Base-by-base conservation (phyloP, 2,797 vertebrate genomes). In the Eulemur albifrons region DNA sequence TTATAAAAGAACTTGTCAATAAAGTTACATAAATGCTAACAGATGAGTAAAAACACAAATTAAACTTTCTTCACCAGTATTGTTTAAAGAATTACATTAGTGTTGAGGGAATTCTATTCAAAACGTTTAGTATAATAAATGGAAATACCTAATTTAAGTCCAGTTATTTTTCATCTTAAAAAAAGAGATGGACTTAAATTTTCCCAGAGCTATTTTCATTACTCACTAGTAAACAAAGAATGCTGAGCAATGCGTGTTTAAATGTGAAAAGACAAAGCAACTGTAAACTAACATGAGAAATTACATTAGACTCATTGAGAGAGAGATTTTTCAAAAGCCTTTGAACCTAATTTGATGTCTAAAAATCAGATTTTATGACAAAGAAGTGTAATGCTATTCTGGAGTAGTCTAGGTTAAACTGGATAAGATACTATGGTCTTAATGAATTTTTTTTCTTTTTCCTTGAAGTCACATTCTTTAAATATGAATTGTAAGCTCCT, bases 311-410 rank as follows among this genome's bases (percentile, higher is more conserved):
- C 79, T 96, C 70, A 81, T 67, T 93, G 93, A 97, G 94, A 97
- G 98, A 94, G 84, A 80, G 92, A 93, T 96, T 97, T 98, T 98
- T 98, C 96, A 97, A 96, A 98, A 97, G 88, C 76, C 93, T 88
- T 97, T 93, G 83, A 97, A 97, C 92, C 87, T 97, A 77, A 88
- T 98, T 95, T 97, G 92, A 93, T 95, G 92, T 98, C 96, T 96
- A 96, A 93, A 94, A 85, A 84, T 54, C 76, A 94, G 27, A 21
- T 96, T 98, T 95, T 84, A 94, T 97, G 97, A 95, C 95, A 97
- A 97, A 97, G 73, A 97, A 97, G 82, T 48, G 91, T 30, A 38
- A 94, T 79, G 54, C 50, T 97, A 76, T 97, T 96, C 93, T 96
- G 50, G 79, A 91, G 70, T 54, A 96, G 82, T 76, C 20, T 72